Base-by-base conservation (phyloP, 2,888 invertebrate species). In the Rhagonycha fulva region DNA sequence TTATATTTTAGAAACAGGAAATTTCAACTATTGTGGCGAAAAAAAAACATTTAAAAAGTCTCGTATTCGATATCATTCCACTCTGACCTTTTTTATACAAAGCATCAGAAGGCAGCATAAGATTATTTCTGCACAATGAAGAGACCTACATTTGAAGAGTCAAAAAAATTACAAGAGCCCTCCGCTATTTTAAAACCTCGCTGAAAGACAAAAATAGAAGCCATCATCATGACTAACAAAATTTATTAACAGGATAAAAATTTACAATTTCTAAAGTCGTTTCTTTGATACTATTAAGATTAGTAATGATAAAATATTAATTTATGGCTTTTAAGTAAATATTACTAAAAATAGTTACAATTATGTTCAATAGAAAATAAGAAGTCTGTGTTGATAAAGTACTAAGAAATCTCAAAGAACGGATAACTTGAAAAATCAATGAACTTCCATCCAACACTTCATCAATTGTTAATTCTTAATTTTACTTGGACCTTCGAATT, bases 391-490 rank as follows among this genome's bases (percentile, higher is more conserved):
- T 23, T n/a, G 63, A 24, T 23, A 24, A n/a, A 24, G 12, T 12
- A 24, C 24, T 12, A 66, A 66, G 23, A 63, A 26, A 10, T 24
- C n/a, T 63, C n/a, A 11, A 32, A 32, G 63, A 62, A 60, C 60
- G 2, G 7, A n/a, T n/a, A 4, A n/a, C 24, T 66, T n/a, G 63
- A 66, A 23, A 66, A 66, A 66, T 66, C 63, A 26, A 66, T 66
- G 47, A 47, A 47, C 26, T 11, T 24, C 63, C 19, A n/a, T 24
- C 63, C 26, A 47, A n/a, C 47, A 47, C 47, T 47, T 47, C 47
- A 47, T 47, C 71, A 70, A 70, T 76, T 70, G 76, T 70, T 77
- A 62, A 72, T 74, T 66, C 23, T 72, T 75, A 75, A 70, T 75
- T 77, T 72, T 72, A 72, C 71, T 74, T 67, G 63, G 74, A 68